A percentile compares a stretch with the other conserved stretches of the same genome.
Evolutionary conservation across 2,113 vertebrate species (phyloP).

Genomic region (Aptenodytes forsteri): DNA sequence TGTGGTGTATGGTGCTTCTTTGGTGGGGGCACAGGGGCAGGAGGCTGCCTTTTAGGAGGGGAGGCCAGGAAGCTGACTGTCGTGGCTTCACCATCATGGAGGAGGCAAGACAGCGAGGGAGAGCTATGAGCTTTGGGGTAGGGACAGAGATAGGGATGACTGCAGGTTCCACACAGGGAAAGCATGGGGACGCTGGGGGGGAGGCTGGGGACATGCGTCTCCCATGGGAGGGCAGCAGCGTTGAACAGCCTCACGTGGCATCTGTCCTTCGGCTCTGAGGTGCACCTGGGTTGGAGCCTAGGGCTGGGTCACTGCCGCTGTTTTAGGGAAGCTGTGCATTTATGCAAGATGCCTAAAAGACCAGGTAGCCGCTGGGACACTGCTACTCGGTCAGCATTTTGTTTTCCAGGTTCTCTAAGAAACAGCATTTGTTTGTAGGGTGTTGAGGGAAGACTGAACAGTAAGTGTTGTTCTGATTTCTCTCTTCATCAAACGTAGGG

Average conservation of each 20-base stretch:
- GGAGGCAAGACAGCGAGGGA: fast-evolving
- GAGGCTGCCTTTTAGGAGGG: neutral
- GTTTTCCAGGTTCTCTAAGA: neutral
- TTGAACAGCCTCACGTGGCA: fast-evolving
- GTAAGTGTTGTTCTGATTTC: neutral
- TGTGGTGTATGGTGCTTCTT: neutral
- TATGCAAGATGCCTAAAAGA: neutral
- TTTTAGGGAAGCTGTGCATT: neutral
- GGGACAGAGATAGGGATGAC: neutral
- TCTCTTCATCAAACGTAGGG: neutral
- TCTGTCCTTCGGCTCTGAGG: fast-evolving
- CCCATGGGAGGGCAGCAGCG: fast-evolving
- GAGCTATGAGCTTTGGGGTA: neutral
- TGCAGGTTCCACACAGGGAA: neutral
- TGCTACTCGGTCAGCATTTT: neutral
- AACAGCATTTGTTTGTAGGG: neutral
- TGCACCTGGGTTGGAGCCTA: neutral
- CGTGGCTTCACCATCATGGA: fast-evolving
- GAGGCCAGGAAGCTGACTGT: neutral
- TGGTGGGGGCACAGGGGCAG: fast-evolving
- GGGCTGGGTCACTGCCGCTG: fast-evolving
- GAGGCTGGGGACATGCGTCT: fast-evolving
- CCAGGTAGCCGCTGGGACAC: fast-evolving
- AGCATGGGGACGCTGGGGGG: fast-evolving
- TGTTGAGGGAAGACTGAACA: neutral